phyloP scores from a whole-genome alignment of 2,888 invertebrate species.

The Spicauda simplicius region DNA sequence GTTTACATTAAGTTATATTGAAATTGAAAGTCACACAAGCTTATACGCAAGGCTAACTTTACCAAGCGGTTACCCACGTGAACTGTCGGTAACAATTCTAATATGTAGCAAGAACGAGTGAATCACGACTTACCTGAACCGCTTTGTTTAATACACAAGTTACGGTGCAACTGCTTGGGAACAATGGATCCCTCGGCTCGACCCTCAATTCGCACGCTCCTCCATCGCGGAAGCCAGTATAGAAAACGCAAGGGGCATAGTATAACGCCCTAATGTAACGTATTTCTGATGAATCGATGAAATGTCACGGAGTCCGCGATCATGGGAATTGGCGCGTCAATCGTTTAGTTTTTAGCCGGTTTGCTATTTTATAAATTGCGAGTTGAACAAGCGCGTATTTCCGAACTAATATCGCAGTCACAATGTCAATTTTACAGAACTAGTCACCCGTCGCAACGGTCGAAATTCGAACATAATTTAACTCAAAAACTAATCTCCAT shows the following conservation, averaged over 20 bases:
- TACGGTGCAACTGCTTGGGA: slow-evolving; percentile 20
- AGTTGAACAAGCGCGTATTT: no score
- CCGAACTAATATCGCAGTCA: no score
- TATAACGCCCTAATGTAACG: slow-evolving; percentile 11
- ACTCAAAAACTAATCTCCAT: no score
- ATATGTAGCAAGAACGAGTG: slow-evolving; percentile 33
- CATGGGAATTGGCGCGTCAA: slow-evolving; percentile 2
- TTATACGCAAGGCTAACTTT: background rate
- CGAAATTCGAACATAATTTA: no score
- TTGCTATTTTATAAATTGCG: background rate
- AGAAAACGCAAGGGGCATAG: slow-evolving; percentile 58
- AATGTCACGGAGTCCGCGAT: slow-evolving; percentile 13
- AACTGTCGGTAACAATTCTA: slow-evolving; percentile 28
- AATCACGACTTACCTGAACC: slow-evolving; percentile 28
- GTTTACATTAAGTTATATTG: background rate
- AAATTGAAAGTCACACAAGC: background rate
- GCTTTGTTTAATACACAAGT: slow-evolving; percentile 29
- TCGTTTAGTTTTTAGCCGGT: background rate
- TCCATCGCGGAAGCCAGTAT: slow-evolving; percentile 72
- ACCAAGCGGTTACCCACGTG: slow-evolving; percentile 15
- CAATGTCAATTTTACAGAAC: no score
- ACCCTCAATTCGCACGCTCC: slow-evolving; percentile 76
- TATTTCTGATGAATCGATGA: slow-evolving; percentile 10
- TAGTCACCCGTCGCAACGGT: no score
- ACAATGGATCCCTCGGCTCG: slow-evolving; percentile 55